Evolutionary conservation across 2,113 vertebrate genomes (phyloP), one percentile per base, ranked within the genome.

Genomic region (Hippoglossus stenolepis): DNA sequence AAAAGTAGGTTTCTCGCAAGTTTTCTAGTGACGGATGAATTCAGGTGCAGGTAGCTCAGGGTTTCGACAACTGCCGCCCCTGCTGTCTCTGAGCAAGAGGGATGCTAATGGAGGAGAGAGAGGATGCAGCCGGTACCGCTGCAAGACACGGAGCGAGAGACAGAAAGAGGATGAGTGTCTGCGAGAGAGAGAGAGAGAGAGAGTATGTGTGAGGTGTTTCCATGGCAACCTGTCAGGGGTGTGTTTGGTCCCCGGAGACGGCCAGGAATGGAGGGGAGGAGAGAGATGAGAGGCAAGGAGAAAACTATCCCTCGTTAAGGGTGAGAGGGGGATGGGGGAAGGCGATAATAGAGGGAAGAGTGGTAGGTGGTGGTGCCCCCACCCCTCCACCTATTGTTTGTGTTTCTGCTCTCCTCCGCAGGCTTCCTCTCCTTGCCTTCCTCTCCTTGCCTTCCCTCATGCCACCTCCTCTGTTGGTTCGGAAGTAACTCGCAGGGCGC

Each of bases 191-290:
- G 65, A 31, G 40, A 43, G 76, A 3, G 63, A 24, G 79, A 45
- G 76, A 6, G 83, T 4, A 66, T 75, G 88, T 87, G 91, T 85
- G 86, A 90, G 87, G 87, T 56, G 86, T 93, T 92, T 89, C 92
- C 86, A 92, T 89, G 89, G 92, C 86, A 92, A 93, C 92, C 73
- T 70, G 87, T 89, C 80, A 91, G 84, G 91, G 91, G 91, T 90
- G 92, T 92, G 92, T 92, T 93, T 92, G 86, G 87, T 93, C 92
- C 87, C 89, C 3, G 31, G 90, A 89, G 90, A 90, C 40, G 63
- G 63, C 62, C 20, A 85, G 79, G 82, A 88, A 58, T 28, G 49
- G 65, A 83, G 77, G 59, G 65, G 71, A 67, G 61, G 51, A 26
- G 68, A 83, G 78, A 84, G 85, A 87, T 80, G 89, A 88, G 89